These are phyloP conservation scores for Drosophila eohydei DNA, from an alignment of 2,888 invertebrate genomes.

Conservation along the genomic window DNA sequence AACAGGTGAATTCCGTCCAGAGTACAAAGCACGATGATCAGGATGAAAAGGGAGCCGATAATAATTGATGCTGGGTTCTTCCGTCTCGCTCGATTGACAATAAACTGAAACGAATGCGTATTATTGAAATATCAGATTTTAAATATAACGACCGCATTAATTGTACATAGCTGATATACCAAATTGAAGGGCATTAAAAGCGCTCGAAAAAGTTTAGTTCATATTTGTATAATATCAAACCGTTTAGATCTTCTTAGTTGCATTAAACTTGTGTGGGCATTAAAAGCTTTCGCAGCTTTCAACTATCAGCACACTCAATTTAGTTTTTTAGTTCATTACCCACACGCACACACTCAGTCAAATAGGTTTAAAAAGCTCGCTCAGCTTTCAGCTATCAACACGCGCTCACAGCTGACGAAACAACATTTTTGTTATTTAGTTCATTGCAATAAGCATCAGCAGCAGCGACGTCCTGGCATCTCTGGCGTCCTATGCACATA, in stretches of 20 bases:
- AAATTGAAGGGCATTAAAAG: neutral
- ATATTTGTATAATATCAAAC: neutral
- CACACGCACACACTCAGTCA: neutral
- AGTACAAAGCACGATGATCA: constrained; percentile 22
- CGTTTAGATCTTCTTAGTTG: constrained; percentile 2
- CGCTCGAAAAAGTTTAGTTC: neutral
- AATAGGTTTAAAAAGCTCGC: neutral
- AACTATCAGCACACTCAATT: neutral
- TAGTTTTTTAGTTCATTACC: constrained; percentile 9
- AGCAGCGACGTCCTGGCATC: constrained; percentile 21
- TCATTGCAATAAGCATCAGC: constrained; percentile 28
- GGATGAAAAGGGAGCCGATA: constrained; percentile 5
- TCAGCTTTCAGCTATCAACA: constrained; percentile 1
- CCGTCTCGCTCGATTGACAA: neutral
- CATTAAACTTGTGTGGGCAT: neutral
- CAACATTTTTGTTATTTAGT: constrained; percentile 37
- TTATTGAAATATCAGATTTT: constrained; percentile 11
- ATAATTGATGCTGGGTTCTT: constrained; percentile 12
- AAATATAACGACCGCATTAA: constrained; percentile 27
- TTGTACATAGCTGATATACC: neutral
- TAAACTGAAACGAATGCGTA: constrained; percentile 5
- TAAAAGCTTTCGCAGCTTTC: neutral
- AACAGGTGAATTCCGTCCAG: constrained; percentile 39
- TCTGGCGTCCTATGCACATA: constrained; percentile 30
- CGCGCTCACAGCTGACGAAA: constrained; percentile 36